These are phyloP conservation scores for Melanotaenia pygmaea DNA, from an alignment of 2,797 vertebrate species.

Conservation along the genomic window DNA sequence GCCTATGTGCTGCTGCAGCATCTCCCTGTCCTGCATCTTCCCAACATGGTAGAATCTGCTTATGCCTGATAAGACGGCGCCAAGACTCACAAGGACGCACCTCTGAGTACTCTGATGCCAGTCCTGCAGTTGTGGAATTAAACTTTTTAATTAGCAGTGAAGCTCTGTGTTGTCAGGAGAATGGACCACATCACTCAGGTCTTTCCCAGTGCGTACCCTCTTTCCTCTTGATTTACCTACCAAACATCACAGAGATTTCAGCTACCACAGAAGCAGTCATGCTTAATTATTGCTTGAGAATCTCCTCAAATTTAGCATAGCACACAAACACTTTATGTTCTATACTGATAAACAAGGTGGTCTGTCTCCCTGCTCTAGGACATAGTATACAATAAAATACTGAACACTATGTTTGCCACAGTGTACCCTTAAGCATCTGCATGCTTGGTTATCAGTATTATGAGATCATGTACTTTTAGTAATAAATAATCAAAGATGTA, in stretches of 20 bases:
- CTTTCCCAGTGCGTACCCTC: conserved; percentile 62
- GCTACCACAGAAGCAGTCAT: conserved; percentile 66
- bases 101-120: conserved; percentile 78
- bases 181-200: conserved; percentile 65
- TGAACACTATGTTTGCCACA: not conserved
- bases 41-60: conserved; percentile 78
- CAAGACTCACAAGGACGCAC: conserved; percentile 80
- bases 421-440: not conserved
- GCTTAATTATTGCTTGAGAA: conserved; percentile 64
- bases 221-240: conserved; percentile 77
- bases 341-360: conserved; percentile 1
- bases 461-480: conserved; percentile 19
- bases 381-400: not conserved
- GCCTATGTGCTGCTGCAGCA: conserved; percentile 58
- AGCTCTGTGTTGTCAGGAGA: conserved; percentile 71
- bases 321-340: conserved; percentile 33
- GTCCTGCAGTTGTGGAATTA: conserved; percentile 79
- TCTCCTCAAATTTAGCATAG: conserved; percentile 52
- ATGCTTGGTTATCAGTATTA: conserved; percentile 6
- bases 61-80: conserved; percentile 81
- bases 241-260: conserved; percentile 56
- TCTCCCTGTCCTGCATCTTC: conserved; percentile 63
- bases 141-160: conserved; percentile 86
- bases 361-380: not conserved
- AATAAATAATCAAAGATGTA: not conserved